Conservation (phyloP, 2,797 vertebrate species). For the Leucoraja ocellata region DNA sequence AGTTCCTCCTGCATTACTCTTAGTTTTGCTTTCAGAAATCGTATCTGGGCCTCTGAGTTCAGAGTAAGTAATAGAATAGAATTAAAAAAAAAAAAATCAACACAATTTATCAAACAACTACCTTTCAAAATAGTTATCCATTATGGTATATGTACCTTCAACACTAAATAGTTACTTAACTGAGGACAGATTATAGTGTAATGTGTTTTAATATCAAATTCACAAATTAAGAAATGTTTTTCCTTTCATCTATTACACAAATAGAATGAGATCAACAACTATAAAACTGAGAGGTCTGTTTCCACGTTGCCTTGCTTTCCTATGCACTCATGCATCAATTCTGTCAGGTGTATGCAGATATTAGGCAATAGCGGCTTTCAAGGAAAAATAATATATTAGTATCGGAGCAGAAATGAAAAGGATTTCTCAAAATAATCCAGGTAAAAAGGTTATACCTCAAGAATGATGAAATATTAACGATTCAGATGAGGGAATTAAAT, state of each 20-base stretch:
- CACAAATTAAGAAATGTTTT: background rate
- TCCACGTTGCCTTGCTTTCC: background rate
- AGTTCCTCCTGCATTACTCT: constrained; percentile 79
- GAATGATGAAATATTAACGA: background rate
- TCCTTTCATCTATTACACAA: background rate
- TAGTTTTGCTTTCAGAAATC: constrained; percentile 82
- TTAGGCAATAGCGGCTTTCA: background rate
- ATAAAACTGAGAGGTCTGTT: background rate
- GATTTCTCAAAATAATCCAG: background rate
- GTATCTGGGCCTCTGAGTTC: constrained; percentile 71
- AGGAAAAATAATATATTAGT: background rate
- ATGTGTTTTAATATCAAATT: background rate
- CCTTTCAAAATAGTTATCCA: background rate
- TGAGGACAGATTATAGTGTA: background rate
- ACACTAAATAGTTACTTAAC: background rate
- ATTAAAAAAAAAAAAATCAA: background rate
- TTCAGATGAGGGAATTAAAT: too few species aligned
- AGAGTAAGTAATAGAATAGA: constrained; percentile 41
- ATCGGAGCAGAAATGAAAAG: background rate
- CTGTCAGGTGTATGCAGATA: background rate
- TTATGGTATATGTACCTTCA: background rate
- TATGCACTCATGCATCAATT: background rate
- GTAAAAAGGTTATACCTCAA: background rate
- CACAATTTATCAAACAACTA: background rate
- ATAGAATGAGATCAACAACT: background rate